A percentile compares a stretch with the other conserved stretches of the same genome.
Conservation (phyloP, 1,140 invertebrate species). For the Drosophila aff. region DNA sequence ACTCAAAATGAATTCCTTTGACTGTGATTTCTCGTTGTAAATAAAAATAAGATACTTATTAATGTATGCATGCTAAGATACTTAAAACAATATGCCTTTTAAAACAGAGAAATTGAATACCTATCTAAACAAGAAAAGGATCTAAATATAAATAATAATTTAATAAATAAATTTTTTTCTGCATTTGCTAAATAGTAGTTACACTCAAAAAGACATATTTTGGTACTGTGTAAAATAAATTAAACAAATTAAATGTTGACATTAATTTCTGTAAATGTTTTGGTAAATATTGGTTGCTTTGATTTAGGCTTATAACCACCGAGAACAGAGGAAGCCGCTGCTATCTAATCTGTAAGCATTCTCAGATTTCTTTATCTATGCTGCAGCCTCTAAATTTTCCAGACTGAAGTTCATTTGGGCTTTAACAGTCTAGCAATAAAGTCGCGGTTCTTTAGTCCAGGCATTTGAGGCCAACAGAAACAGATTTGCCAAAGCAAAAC, state of each 20-base stretch:
- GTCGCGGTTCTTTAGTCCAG: background rate
- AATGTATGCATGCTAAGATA: too few species aligned
- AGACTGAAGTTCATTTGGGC: background rate
- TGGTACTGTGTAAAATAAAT: background rate
- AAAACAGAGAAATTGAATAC: too few species aligned
- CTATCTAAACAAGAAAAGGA: too few species aligned
- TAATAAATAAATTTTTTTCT: too few species aligned
- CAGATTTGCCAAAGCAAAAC: constrained; percentile 20
- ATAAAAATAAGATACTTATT: too few species aligned
- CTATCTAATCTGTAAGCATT: constrained; percentile 15
- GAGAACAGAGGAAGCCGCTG: constrained; percentile 4
- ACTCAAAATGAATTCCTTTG: background rate
- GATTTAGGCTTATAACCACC: background rate
- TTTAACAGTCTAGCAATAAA: constrained; percentile 12
- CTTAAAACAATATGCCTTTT: too few species aligned
- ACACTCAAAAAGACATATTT: background rate
- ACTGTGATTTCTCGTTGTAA: background rate
- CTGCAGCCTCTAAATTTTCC: background rate
- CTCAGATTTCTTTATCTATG: background rate
- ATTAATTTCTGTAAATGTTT: constrained; percentile 1
- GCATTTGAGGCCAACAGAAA: constrained; percentile 5
- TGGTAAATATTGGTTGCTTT: constrained; percentile 12
- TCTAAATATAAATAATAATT: too few species aligned
- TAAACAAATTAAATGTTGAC: constrained; percentile 1
- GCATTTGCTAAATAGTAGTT: too few species aligned